Evolutionary conservation across 1,140 invertebrate species (phyloP), one percentile per base, ranked within the genome.

Genomic region (Apis cerana): DNA sequence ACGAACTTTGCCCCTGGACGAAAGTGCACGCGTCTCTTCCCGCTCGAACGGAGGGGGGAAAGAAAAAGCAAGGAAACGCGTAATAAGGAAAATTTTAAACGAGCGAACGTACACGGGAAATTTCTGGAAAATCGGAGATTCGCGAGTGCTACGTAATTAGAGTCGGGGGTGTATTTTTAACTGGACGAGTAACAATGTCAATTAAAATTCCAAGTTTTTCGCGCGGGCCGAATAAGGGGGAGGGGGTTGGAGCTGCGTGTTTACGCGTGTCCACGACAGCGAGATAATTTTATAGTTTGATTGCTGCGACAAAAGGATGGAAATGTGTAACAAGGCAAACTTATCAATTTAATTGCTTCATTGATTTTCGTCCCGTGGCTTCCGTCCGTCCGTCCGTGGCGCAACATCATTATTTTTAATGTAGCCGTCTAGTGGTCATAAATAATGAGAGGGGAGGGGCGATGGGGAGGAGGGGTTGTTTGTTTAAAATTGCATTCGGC

Each of bases 321-420:
- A 81, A 67, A 67, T 67, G 3, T 43, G 3, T 81, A 81, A 81
- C 79, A 54, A 81, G 79, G 62, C 50, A 75, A 81, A 81, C 79
- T 81, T 81, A 81, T 81, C 79, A 81, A 81, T 81, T 81, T 81
- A 81, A 81, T 81, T 75, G 79, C 72, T 81, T 81, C 79, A 81
- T 81, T 81, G 79, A 81, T 81, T 81, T 62, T 64, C 71, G 79
- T 12, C 52, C 61, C 62, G 48, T 33, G 27, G 17, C 10, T 21
- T 17, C 50, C 58, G 56, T n/a, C 54, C 5, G 33, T 43, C 33
- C 33, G 33, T 43, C 33, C 48, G 50, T 75, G 58, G 68, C 48
- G 79, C 62, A 75, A 68, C 79, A 81, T 81, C 79, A 59, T 81
- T 81, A 81, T 75, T 81, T 81, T 81, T 81, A 81, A 75, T 75